Conservation (phyloP, 2,113 vertebrate genomes). For the Lophura nycthemera region DNA sequence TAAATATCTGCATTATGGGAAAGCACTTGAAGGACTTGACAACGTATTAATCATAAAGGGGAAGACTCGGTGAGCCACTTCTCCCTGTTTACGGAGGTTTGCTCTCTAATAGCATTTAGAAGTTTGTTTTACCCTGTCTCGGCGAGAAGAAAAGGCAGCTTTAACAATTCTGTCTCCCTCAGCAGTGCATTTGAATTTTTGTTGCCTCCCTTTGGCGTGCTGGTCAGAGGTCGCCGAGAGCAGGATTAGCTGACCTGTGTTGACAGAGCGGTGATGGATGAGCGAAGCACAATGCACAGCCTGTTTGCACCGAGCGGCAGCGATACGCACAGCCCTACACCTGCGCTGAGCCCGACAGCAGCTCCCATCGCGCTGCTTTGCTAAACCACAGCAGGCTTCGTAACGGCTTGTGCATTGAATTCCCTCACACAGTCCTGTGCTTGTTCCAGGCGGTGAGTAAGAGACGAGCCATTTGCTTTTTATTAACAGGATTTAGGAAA, state of each 20-base stretch:
- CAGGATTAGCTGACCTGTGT: conserved; percentile 73
- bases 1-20: neutral
- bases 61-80: neutral
- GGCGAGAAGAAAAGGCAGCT: conserved; percentile 45
- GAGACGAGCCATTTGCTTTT: neutral
- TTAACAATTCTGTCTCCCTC: conserved; percentile 71
- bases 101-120: conserved; percentile 38
- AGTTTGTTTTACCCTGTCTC: conserved; percentile 63
- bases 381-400: neutral
- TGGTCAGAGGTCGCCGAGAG: conserved; percentile 68
- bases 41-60: conserved; percentile 26
- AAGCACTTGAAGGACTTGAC: conserved; percentile 9
- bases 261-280: conserved; percentile 80
- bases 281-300: conserved; percentile 46
- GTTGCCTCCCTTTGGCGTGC: conserved; percentile 36
- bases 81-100: conserved; percentile 9
- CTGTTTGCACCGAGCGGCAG: conserved; percentile 6
- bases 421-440: neutral
- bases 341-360: neutral
- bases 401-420: rapidly evolving
- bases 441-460: neutral
- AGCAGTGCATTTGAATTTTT: conserved; percentile 60
- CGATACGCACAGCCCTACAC: neutral
- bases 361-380: neutral
- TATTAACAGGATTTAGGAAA: conserved; percentile 31